phyloP scores from a whole-genome alignment of 2,797 vertebrate species.

The Sitta carolinensis region DNA sequence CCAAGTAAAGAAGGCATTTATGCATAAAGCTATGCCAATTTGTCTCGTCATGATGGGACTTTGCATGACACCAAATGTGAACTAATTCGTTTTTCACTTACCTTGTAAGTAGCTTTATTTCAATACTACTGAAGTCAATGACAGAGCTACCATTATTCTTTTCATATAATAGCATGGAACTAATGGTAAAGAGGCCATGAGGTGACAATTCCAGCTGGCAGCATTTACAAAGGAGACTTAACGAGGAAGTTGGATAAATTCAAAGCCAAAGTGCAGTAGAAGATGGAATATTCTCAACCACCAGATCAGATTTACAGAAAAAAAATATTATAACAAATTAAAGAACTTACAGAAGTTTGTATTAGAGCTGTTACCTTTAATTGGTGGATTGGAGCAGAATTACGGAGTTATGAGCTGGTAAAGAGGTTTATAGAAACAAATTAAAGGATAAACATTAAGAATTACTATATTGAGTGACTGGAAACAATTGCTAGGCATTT shows the following conservation, averaged over 20 bases:
- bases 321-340: not conserved
- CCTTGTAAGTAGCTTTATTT: slow-evolving; percentile 32
- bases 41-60: not conserved
- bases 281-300: not conserved
- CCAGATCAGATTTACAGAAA: not conserved
- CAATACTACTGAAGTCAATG: not conserved
- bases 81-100: slow-evolving; percentile 33
- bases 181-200: slow-evolving; percentile 8
- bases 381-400: not conserved
- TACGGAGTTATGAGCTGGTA: not conserved
- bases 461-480: not conserved
- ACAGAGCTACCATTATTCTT: not conserved
- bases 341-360: not conserved
- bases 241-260: not conserved
- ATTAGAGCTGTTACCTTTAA: not conserved
- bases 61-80: slow-evolving; percentile 5
- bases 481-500: not conserved
- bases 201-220: slow-evolving; percentile 25
- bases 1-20: slow-evolving; percentile 12
- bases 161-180: not conserved
- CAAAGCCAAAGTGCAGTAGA: not conserved
- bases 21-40: not conserved
- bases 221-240: not conserved
- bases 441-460: slow-evolving; percentile 4
- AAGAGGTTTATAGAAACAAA: not conserved